phyloP scores from a whole-genome alignment of 2,113 vertebrate genomes.

The Tupaia tana region DNA sequence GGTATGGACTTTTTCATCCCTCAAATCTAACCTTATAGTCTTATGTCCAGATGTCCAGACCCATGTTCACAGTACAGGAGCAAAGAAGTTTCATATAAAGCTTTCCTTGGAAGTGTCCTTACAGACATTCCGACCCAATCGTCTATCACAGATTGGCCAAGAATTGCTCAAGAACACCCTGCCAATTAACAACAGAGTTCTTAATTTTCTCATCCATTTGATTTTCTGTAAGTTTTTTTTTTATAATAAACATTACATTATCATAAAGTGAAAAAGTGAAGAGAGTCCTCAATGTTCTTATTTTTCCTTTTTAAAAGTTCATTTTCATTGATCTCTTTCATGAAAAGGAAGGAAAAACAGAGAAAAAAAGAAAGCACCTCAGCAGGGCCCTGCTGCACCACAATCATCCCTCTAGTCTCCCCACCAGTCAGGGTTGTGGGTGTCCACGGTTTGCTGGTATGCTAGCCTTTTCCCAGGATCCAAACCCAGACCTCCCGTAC shows the following conservation, averaged over 20 bases:
- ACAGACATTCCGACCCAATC: background rate
- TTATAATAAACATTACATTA: background rate
- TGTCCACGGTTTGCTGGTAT: no score
- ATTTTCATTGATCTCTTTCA: no score
- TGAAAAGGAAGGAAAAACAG: no score
- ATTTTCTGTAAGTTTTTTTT: background rate
- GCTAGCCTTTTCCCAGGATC: no score
- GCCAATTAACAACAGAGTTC: background rate
- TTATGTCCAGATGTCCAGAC: no score
- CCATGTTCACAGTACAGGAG: background rate
- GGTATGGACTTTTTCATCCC: background rate
- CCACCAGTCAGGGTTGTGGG: no score
- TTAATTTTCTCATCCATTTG: background rate
- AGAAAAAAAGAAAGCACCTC: no score
- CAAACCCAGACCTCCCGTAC: no score
- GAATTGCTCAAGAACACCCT: background rate
- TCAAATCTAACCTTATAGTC: background rate
- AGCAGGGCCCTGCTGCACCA: no score
- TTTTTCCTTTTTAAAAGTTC: no score
- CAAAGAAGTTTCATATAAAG: background rate
- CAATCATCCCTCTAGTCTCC: no score
- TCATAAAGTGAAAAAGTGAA: background rate
- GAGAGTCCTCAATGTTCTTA: background rate
- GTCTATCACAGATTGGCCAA: background rate
- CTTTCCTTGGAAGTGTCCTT: background rate